These are phyloP conservation scores for Drosophila differens DNA, from an alignment of 2,888 invertebrate species.

Conservation along the genomic window DNA sequence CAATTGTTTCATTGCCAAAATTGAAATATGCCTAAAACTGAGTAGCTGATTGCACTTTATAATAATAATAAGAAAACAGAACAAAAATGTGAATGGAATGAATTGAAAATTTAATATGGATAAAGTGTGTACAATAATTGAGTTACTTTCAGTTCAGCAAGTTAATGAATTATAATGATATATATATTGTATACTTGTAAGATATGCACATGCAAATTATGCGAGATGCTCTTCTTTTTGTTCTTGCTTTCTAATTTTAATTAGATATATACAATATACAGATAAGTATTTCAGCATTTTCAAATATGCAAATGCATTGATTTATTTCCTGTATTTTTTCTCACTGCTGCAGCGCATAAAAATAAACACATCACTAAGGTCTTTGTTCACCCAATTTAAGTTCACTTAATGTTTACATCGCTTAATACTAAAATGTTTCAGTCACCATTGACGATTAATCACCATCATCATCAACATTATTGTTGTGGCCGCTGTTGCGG, in stretches of 20 bases:
- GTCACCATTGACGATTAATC: conserved; percentile 18
- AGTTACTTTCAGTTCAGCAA: conserved; percentile 1
- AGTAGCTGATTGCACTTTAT: neutral
- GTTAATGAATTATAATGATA: neutral
- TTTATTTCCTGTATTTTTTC: conserved; percentile 37
- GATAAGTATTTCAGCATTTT: conserved; percentile 31
- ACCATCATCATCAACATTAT: conserved; percentile 7
- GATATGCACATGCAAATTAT: neutral
- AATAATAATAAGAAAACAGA: neutral
- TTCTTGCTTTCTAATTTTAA: neutral
- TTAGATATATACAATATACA: conserved; percentile 4
- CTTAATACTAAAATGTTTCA: conserved; percentile 40
- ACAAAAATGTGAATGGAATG: neutral
- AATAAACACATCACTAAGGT: conserved; percentile 19
- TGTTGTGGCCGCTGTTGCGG: conserved; percentile 64
- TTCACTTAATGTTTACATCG: conserved; percentile 11
- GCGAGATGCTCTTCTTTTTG: neutral
- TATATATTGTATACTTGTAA: neutral
- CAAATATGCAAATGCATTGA: conserved; percentile 19
- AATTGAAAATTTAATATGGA: neutral
- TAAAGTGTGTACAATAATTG: neutral
- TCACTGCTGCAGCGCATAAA: conserved; percentile 20
- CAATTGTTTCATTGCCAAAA: neutral
- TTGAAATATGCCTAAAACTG: neutral
- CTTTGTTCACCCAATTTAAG: conserved; percentile 6